These are phyloP conservation scores for Hydractinia echinata DNA, from an alignment of 30 jellyfish, hydroid and myxozoan species.

Conservation along the genomic window DNA sequence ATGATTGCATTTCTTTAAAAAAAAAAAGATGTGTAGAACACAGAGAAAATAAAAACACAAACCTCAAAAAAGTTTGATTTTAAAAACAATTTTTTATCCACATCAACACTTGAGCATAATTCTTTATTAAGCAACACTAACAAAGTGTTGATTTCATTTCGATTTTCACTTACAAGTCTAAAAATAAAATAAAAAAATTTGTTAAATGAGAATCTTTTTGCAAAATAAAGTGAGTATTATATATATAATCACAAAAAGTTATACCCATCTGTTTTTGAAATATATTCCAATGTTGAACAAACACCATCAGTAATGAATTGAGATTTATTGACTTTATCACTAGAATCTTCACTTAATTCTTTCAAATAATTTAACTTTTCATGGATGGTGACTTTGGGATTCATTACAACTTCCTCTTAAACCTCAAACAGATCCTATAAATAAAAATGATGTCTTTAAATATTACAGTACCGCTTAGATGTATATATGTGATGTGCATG, in stretches of 20 bases:
- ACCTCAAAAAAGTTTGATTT: slow-evolving; percentile 12
- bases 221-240: no score
- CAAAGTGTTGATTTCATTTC: background rate
- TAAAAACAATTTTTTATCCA: background rate
- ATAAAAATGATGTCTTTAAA: no score
- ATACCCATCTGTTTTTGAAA: slow-evolving; percentile 11
- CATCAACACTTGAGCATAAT: background rate
- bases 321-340: background rate
- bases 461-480: no score
- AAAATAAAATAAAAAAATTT: background rate
- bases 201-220: no score
- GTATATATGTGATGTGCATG: no score
- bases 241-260: no score
- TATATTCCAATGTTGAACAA: background rate
- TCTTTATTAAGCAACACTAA: background rate
- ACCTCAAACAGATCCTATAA: no score
- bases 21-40: no score
- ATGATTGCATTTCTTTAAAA: no score
- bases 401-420: background rate
- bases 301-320: background rate
- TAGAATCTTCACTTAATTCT: background rate
- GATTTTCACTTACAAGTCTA: slow-evolving; percentile 1
- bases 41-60: background rate
- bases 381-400: background rate
- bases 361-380: background rate